Percentiles rank a stretch among this genome's conserved stretches.
Evolutionary conservation across 2,888 invertebrate genomes (phyloP).

Genomic region (Rhogogaster chlorosoma): DNA sequence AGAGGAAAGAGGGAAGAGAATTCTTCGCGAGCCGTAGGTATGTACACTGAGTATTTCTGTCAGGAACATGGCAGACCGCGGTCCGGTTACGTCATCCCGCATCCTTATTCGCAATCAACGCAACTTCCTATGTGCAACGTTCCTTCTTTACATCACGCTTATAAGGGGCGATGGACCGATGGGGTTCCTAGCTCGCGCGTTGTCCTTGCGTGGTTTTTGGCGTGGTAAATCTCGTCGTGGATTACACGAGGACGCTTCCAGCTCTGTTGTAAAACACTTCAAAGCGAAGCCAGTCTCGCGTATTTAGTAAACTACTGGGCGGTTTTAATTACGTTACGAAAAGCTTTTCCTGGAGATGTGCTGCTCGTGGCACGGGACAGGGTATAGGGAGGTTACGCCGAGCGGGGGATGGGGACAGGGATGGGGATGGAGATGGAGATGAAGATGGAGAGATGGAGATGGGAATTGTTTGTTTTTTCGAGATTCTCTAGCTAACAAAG

Average conservation of each 20-base stretch:
- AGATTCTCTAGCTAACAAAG: conserved; percentile 47
- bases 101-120: conserved; percentile 47
- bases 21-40: conserved; percentile 34
- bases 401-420: background rate
- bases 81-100: conserved; percentile 41
- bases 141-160: conserved; percentile 24
- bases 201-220: conserved; percentile 26
- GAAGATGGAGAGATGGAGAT: conserved; percentile 8
- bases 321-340: conserved; percentile 47
- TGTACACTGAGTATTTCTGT: conserved; percentile 36
- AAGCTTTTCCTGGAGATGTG: conserved; percentile 45
- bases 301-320: conserved; percentile 47
- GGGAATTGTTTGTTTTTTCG: conserved; percentile 44
- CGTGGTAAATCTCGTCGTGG: conserved; percentile 5
- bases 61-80: conserved; percentile 39
- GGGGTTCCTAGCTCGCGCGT: background rate
- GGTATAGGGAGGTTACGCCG: background rate
- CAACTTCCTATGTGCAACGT: conserved; percentile 35
- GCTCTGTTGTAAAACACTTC: conserved; percentile 46
- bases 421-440: conserved; percentile 23
- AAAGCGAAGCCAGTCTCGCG: conserved; percentile 48
- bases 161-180: conserved; percentile 35
- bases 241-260: conserved; percentile 10
- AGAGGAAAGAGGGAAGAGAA: conserved; percentile 12
- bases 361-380: background rate